Evolutionary conservation across 1,140 invertebrate genomes (phyloP), one percentile per base, ranked within the genome.

Genomic region (Drosophila willistoni): DNA sequence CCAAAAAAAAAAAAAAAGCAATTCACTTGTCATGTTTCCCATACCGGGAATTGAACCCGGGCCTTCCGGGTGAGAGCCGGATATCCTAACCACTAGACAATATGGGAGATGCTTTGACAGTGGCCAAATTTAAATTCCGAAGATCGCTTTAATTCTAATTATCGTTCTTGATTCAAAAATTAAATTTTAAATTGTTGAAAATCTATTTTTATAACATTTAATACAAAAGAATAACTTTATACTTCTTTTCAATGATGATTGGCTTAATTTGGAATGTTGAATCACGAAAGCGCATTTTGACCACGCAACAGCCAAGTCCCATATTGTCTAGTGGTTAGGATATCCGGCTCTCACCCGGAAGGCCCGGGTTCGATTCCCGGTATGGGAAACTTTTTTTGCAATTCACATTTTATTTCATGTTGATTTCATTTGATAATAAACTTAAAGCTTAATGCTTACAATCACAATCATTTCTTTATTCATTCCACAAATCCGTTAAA

Each of bases 11-110:
- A 25, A 25, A 25, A 3, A 25, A 25, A n/a, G n/a, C 22, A 4
- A 0, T 25, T 25, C 1, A 33, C 1, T 3, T 0, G 6, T 1
- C 34, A 2, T 4, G 22, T 4, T 95, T 95, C 95, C 95, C 94
- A 94, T 95, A 95, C 95, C 95, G 95, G 95, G 95, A 96, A 96
- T 96, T 94, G 95, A 96, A 96, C 95, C 95, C 95, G 95, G 95
- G 95, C 95, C 95, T 95, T 94, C 95, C 95, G 95, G 95, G 95
- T 95, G 95, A 96, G 94, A 96, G 95, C 95, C 95, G 95, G 95
- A 94, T 95, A 96, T 96, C 95, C 95, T 96, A 96, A 94, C 95
- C 95, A 96, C 95, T 96, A 96, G 95, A 94, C 94, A 93, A 94
- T 94, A 94, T 93, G 93, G 94, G 93, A 93, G 5, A 6, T 29